These are phyloP conservation scores for Leucosticte australis DNA, from an alignment of 2,113 vertebrate genomes.

Conservation along the genomic window DNA sequence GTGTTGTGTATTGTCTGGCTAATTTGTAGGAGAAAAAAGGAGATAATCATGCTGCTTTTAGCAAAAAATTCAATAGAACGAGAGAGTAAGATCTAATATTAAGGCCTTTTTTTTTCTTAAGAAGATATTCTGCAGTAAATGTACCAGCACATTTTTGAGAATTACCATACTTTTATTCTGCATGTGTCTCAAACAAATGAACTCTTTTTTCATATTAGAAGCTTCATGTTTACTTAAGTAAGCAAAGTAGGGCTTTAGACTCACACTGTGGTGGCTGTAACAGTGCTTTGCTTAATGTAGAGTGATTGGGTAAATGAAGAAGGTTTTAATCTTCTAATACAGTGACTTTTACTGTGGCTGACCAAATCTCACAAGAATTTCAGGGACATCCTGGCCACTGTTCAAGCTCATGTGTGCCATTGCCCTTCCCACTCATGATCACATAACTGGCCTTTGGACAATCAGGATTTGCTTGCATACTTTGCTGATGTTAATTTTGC, in stretches of 20 bases:
- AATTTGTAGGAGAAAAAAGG: neutral
- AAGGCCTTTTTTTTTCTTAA: neutral
- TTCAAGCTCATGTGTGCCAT: neutral
- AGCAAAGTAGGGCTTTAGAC: neutral
- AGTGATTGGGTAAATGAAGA: neutral
- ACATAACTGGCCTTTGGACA: neutral
- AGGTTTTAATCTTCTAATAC: neutral
- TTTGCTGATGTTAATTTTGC: neutral
- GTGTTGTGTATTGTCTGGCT: neutral
- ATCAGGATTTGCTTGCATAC: neutral
- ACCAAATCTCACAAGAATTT: neutral
- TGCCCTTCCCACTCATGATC: neutral
- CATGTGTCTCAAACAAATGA: neutral
- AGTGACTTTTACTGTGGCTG: neutral
- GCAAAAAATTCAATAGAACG: neutral
- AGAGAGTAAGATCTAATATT: neutral
- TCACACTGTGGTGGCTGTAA: neutral
- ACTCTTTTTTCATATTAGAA: neutral
- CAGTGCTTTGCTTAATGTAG: neutral
- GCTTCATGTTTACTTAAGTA: slow-evolving; percentile 9
- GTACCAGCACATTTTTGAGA: slow-evolving; percentile 7
- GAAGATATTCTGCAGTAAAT: slow-evolving; percentile 11
- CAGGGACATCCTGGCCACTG: fast-evolving
- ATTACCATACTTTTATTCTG: neutral
- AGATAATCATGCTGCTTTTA: neutral